Evolutionary conservation across 2,888 invertebrate genomes (phyloP).

Genomic region (Epirrita christyi): DNA sequence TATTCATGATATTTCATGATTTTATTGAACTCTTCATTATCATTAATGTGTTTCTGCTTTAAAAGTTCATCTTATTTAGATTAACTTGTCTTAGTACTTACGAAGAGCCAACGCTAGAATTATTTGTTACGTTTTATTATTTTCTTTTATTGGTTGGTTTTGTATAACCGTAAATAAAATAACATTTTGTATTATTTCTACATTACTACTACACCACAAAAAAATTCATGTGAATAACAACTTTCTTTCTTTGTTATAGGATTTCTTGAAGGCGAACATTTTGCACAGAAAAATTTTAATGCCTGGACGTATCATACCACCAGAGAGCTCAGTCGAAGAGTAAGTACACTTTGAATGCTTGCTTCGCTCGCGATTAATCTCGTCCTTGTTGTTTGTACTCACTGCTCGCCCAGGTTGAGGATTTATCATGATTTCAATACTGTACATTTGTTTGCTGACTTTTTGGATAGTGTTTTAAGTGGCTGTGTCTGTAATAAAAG

Average conservation of each 20-base stretch:
- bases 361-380: slow-evolving; percentile 56
- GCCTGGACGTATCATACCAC: slow-evolving; percentile 73
- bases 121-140: too few species aligned
- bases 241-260: slow-evolving; percentile 65
- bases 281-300: slow-evolving; percentile 72
- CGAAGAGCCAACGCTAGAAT: too few species aligned
- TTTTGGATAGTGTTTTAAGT: slow-evolving; percentile 4
- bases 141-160: too few species aligned
- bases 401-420: slow-evolving; percentile 53
- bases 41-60: neutral
- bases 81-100: too few species aligned
- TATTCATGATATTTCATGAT: slow-evolving; percentile 2
- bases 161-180: too few species aligned
- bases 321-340: slow-evolving; percentile 65
- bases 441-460: slow-evolving; percentile 11
- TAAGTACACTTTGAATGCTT: slow-evolving; percentile 58
- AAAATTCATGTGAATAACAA: slow-evolving; percentile 13
- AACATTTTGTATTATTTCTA: too few species aligned
- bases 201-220: neutral
- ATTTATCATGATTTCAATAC: slow-evolving; percentile 39
- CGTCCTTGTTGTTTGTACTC: slow-evolving; percentile 30
- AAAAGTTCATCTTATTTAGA: neutral
- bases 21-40: neutral
- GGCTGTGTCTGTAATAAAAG: neutral
- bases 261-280: slow-evolving; percentile 63